Evolutionary conservation across 2,113 vertebrate genomes (phyloP), one percentile per base, ranked within the genome.

Genomic region (Steatornis caripensis): DNA sequence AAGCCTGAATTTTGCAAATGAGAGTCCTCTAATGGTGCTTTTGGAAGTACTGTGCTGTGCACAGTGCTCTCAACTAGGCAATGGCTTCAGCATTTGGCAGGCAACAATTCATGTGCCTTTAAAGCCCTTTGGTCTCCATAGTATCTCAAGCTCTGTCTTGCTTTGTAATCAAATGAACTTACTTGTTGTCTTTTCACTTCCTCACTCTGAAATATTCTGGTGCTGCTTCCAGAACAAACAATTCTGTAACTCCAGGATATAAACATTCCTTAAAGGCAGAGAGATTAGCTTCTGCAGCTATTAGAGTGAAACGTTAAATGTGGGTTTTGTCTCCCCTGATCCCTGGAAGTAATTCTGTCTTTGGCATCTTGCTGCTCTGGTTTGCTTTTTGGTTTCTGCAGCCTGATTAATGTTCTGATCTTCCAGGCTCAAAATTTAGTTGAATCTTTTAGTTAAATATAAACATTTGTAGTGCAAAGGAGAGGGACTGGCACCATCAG

Each of bases 341-440:
- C 95, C 85, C 94, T 93, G 80, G 68, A 82, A 76, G 72, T 77
- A 95, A 92, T 88, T 87, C 89, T 66, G 21, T 30, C 95, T 96
- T 95, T 97, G 97, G 96, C 87, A 74, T 64, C 74, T 66, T 77
- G 80, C 45, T 69, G 58, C 64, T 78, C 90, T 29, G 54, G 69
- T 72, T 97, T 83, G 53, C 49, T 36, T 41, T 26, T n/a, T 0
- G 4, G 34, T 79, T 96, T 54, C 54, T 96, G 84, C 87, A 95
- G 95, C 76, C 81, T 70, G 70, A 84, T 46, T 49, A 58, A 77
- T 49, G 87, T 68, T 95, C 84, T 81, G 76, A 74, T 88, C 84
- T 95, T 97, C 90, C 61, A 75, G 81, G 43, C n/a, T 86, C 65
- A 77, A 78, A 78, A 36, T 75, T 85, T 84, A 89, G 58, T 27